phyloP scores from a whole-genome alignment of 2,797 vertebrate species.

The Phoeniculus purpureus region DNA sequence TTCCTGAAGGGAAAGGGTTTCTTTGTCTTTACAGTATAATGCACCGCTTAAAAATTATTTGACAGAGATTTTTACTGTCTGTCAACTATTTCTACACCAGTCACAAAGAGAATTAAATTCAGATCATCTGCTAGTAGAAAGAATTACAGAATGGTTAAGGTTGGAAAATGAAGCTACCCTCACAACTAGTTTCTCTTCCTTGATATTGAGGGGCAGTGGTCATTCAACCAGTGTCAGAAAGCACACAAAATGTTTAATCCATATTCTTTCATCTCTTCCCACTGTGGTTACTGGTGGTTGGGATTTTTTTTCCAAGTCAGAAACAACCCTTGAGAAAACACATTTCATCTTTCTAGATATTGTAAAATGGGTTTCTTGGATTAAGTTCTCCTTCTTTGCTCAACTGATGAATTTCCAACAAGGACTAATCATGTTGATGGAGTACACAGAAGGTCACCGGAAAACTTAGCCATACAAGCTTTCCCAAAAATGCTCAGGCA shows the following conservation, averaged over 20 bases:
- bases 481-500: constrained; percentile 1
- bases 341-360: background rate
- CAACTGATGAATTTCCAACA: background rate
- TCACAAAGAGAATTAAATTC: constrained; percentile 41
- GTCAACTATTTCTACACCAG: constrained; percentile 38
- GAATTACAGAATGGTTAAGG: background rate
- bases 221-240: background rate
- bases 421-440: constrained; percentile 9
- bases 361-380: background rate
- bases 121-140: constrained; percentile 20
- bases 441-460: background rate
- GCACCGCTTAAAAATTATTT: constrained; percentile 35
- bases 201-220: background rate
- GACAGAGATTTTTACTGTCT: background rate
- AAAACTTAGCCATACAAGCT: background rate
- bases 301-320: background rate
- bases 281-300: background rate
- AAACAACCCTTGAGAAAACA: background rate
- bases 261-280: background rate
- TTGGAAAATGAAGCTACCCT: background rate
- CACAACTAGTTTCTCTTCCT: background rate
- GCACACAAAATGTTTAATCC: background rate
- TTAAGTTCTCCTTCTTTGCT: constrained; percentile 18
- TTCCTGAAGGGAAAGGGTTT: background rate
- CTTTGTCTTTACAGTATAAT: background rate